phyloP scores from a whole-genome alignment of 2,113 vertebrate species.

The Carassius auratus region DNA sequence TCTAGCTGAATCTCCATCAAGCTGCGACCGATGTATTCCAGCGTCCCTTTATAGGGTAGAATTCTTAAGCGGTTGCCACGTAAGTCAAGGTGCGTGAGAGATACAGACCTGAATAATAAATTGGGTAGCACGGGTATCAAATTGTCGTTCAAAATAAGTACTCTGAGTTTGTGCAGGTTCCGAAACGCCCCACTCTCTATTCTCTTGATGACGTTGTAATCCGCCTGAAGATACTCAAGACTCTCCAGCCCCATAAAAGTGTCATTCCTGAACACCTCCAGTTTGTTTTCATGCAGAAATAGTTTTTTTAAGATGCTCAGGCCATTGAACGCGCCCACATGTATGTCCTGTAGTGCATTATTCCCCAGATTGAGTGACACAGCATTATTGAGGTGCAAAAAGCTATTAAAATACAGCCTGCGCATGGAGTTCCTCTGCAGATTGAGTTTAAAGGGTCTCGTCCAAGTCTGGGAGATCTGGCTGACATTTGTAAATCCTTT shows the following conservation, averaged over 20 bases:
- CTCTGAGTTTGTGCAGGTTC: conserved; percentile 93
- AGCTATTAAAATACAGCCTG: conserved; percentile 98
- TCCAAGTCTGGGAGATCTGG: conserved; percentile 96
- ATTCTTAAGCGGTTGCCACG: conserved; percentile 96
- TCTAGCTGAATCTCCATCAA: conserved; percentile 98
- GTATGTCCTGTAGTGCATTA: conserved; percentile 98
- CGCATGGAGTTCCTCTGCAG: conserved; percentile 98
- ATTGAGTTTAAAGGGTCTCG: conserved; percentile 98
- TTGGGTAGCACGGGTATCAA: conserved; percentile 94
- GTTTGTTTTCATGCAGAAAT: conserved; percentile 98
- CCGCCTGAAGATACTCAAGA: conserved; percentile 97
- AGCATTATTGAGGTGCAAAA: conserved; percentile 97
- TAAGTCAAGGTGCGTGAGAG: conserved; percentile 95
- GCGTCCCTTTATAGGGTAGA: conserved; percentile 89
- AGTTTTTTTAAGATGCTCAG: conserved; percentile 93
- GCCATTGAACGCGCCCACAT: conserved; percentile 94
- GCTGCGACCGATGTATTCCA: conserved; percentile 95
- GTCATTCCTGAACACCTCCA: conserved; percentile 97
- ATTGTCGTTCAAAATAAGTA: conserved; percentile 98
- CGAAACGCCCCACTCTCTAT: conserved; percentile 97
- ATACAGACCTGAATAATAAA: conserved; percentile 95
- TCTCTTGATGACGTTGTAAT: conserved; percentile 98
- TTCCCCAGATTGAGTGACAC: conserved; percentile 98
- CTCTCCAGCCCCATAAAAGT: conserved; percentile 98
- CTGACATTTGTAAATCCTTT: conserved; percentile 99